phyloP scores from a whole-genome alignment of 2,113 vertebrate species.

The Syngnathus scovelli region DNA sequence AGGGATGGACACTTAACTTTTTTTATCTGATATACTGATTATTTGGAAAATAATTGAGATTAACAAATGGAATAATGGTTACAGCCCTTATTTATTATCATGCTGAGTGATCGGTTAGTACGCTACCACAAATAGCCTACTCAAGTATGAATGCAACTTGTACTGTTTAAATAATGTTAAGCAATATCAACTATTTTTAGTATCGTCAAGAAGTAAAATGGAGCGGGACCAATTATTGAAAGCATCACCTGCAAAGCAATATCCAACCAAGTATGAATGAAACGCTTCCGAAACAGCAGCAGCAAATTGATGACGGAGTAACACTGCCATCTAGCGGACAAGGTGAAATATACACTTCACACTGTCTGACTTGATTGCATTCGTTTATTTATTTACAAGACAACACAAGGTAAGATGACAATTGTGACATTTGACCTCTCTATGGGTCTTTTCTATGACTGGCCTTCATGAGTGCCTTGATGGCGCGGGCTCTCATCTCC shows the following conservation, averaged over 20 bases:
- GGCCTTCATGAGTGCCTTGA: slow-evolving; percentile 97
- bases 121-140: neutral
- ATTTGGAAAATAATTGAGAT: too few species aligned
- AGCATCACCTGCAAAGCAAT: neutral
- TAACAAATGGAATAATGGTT: too few species aligned
- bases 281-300: neutral
- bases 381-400: neutral
- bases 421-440: neutral
- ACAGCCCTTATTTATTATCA: too few species aligned
- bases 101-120: too few species aligned
- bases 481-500: slow-evolving; percentile 95
- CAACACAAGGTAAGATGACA: neutral
- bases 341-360: neutral
- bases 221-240: neutral
- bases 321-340: slow-evolving; percentile 56
- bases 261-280: neutral
- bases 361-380: slow-evolving; percentile 3
- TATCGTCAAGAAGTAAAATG: neutral
- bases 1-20: too few species aligned
- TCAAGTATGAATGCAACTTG: neutral
- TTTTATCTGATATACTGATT: too few species aligned
- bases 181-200: too few species aligned
- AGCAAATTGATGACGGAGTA: slow-evolving; percentile 6
- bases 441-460: slow-evolving; percentile 60
- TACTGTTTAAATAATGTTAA: neutral